Conservation (phyloP, 1,140 invertebrate genomes). For the Eumeta japonica region DNA sequence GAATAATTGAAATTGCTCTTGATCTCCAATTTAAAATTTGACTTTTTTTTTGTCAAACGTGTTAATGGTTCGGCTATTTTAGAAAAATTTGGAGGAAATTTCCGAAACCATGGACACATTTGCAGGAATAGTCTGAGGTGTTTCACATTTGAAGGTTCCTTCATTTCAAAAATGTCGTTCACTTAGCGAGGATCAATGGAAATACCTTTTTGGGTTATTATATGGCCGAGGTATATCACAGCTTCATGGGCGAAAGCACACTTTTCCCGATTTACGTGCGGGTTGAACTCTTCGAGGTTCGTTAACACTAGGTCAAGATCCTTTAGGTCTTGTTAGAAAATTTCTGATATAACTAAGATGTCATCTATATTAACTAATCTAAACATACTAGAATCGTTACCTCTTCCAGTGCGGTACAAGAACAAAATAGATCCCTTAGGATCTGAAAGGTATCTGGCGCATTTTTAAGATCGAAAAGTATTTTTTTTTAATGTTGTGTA, state of each 20-base stretch:
- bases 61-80: conserved; percentile 13
- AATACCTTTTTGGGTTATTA: conserved; percentile 24
- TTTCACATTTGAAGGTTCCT: conserved; percentile 17
- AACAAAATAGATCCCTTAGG: conserved; percentile 20
- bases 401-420: no score
- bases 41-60: conserved; percentile 12
- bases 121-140: conserved; percentile 20
- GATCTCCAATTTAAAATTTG: no score
- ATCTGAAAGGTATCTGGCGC: conserved; percentile 36
- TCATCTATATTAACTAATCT: no score
- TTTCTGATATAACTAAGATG: conserved; percentile 29
- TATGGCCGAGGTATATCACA: conserved; percentile 33
- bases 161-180: conserved; percentile 20
- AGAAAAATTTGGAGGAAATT: conserved; percentile 19
- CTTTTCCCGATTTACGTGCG: conserved; percentile 20
- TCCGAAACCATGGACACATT: conserved; percentile 19
- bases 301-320: no score
- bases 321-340: no score
- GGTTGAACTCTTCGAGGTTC: no score
- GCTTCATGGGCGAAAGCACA: conserved; percentile 18
- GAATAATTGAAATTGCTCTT: no score
- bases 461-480: conserved; percentile 32
- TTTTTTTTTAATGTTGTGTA: conserved; percentile 20
- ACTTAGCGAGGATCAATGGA: conserved; percentile 25
- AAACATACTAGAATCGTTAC: conserved; percentile 26